Evolutionary conservation across 2,113 vertebrate species (phyloP), one percentile per base, ranked within the genome.

Genomic region (Sylvicapra grimmia): DNA sequence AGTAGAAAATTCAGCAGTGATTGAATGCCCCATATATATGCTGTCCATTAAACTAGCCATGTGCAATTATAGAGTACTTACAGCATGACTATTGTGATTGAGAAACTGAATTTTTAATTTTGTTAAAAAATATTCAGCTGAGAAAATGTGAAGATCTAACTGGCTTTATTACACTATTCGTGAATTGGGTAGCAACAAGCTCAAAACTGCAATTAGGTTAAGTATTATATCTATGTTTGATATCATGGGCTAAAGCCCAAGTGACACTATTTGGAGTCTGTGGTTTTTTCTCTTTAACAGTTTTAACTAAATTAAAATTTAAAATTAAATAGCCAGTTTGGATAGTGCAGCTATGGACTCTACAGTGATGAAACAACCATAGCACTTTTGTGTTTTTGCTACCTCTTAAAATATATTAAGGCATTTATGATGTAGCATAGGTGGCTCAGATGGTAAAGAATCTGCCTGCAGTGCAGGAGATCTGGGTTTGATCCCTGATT

Each of bases 381-480:
- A 96, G 0, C 98, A 98, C 99, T 98, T 93, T 99, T 92, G 98
- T 98, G 80, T 97, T 77, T 98, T 75, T 99, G 97, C 44, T 98
- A 94, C 72, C 33, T 79, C 44, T 94, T 49, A 77, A 95, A 90
- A 54, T 89, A 72, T 8, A 75, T 15, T 53, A 29, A 33, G 61
- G 2, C 8, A 19, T 97, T 94, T 72, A 89, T 56, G 19, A 49
- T 18, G 0, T 23, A 82, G 2, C 54, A 79, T 33, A 36, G 36
- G 6, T 14, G 72, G 40, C 40, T 77, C 40, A 77, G 36, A 44
- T 23, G 5, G 40, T 44, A 44, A 77, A 77, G 40, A 77, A 44
- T 27, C 40, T 44, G 40, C 40, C 72, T 44, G 12, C 72, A 44
- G 23, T 44, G 3, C 72, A 77, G 72, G 40, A 77, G 40, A 27